Conservation (phyloP, 2,113 vertebrate species). For the Cyprinodon variegatus region DNA sequence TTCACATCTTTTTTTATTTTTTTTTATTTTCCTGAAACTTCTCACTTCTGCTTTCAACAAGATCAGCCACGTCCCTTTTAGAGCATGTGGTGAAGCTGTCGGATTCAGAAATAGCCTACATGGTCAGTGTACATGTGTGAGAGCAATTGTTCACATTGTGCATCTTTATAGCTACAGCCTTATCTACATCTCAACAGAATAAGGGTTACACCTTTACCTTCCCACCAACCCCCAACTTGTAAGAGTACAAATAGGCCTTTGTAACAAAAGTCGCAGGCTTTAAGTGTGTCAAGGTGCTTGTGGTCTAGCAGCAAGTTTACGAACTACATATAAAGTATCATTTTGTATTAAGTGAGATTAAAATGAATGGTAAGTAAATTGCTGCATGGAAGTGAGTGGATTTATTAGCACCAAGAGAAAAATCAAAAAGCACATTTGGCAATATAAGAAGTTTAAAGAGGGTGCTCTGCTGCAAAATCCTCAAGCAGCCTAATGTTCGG, state of each 20-base stretch:
- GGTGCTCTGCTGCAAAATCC: constrained; percentile 30
- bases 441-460: not conserved
- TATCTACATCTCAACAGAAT: constrained; percentile 74
- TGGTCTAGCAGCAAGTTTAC: not conserved
- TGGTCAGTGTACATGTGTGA: constrained; percentile 76
- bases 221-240: constrained; percentile 41
- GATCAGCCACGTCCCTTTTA: constrained; percentile 73
- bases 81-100: constrained; percentile 77
- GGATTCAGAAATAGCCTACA: constrained; percentile 79
- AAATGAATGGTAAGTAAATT: not conserved
- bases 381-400: constrained; percentile 24
- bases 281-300: constrained; percentile 32
- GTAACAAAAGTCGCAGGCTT: constrained; percentile 15
- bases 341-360: not conserved
- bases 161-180: constrained; percentile 70
- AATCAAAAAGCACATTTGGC: not conserved
- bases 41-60: constrained; percentile 85
- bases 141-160: constrained; percentile 75
- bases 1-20: constrained; percentile 36
- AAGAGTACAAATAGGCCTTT: constrained; percentile 50
- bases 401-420: not conserved
- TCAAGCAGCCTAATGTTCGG: constrained; percentile 13
- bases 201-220: constrained; percentile 58
- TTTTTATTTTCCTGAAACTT: constrained; percentile 82
- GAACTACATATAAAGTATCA: not conserved